Percentiles rank a stretch among this genome's conserved stretches.
These are phyloP conservation scores for Batillaria attramentaria DNA, from an alignment of 1,140 invertebrate species.

Conservation along the genomic window DNA sequence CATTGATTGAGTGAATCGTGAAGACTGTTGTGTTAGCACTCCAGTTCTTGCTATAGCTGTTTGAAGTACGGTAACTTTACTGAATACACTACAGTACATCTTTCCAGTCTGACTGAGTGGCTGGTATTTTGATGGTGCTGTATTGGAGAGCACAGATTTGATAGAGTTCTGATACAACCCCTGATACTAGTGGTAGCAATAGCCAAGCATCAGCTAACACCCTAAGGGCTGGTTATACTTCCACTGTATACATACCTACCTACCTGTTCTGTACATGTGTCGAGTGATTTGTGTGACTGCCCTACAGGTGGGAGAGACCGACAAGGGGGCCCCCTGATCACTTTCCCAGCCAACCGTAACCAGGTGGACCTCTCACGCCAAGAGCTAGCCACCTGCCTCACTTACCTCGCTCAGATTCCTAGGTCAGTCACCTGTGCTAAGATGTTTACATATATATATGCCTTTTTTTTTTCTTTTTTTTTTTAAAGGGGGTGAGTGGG, in stretches of 20 bases:
- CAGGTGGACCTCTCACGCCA: conserved; percentile 50
- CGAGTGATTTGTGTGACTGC: not conserved
- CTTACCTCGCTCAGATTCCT: conserved; percentile 66
- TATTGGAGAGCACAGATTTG: no score
- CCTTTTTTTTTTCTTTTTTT: not conserved
- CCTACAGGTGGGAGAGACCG: conserved; percentile 63
- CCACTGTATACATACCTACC: no score
- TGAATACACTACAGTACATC: no score
- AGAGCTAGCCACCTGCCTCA: conserved; percentile 61
- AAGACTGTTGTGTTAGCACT: no score
- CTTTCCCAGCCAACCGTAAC: conserved; percentile 59
- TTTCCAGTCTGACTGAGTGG: no score
- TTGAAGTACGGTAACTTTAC: no score
- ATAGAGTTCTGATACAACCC: not conserved
- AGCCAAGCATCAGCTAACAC: not conserved
- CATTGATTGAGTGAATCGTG: no score
- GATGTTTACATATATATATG: not conserved
- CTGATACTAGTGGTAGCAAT: not conserved
- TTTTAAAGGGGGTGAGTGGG: no score
- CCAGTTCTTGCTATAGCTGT: no score
- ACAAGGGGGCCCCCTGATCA: conserved; percentile 67
- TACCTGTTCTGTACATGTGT: no score
- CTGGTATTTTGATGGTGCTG: no score
- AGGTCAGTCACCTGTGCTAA: no score
- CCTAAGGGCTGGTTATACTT: not conserved